Conservation (phyloP, 1,140 invertebrate species). For the Lysiphlebus fabarum region DNA sequence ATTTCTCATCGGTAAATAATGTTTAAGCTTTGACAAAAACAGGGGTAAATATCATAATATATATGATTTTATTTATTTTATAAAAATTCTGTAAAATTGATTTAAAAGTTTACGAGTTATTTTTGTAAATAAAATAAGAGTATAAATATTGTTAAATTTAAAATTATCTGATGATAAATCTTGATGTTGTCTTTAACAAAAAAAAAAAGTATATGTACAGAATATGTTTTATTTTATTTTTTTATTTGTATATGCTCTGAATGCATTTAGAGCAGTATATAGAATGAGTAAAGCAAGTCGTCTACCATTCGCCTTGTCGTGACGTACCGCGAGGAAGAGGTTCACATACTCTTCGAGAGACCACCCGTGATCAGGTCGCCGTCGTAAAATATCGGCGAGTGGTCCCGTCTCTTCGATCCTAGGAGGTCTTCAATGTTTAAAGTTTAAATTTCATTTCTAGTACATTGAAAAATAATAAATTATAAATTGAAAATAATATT, state of each 20-base stretch:
- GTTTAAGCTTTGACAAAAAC: too few species aligned
- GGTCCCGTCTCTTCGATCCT: constrained; percentile 12
- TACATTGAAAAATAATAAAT: constrained; percentile 13
- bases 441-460: neutral
- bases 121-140: too few species aligned
- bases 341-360: constrained; percentile 26
- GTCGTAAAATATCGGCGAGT: constrained; percentile 26
- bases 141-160: too few species aligned
- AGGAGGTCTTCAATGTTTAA: constrained; percentile 15
- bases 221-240: neutral
- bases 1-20: too few species aligned
- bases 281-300: constrained; percentile 9
- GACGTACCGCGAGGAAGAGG: constrained; percentile 16
- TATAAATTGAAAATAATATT: neutral
- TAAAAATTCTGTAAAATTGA: too few species aligned
- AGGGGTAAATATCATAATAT: too few species aligned
- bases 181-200: too few species aligned
- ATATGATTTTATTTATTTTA: too few species aligned
- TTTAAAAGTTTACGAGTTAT: too few species aligned
- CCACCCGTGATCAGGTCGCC: constrained; percentile 42
- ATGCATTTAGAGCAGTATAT: constrained; percentile 8
- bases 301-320: constrained; percentile 31
- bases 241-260: constrained; percentile 12
- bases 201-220: too few species aligned
- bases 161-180: too few species aligned